Evolutionary conservation across 2,113 vertebrate genomes (phyloP).

Genomic region (Vireo altiloquus): DNA sequence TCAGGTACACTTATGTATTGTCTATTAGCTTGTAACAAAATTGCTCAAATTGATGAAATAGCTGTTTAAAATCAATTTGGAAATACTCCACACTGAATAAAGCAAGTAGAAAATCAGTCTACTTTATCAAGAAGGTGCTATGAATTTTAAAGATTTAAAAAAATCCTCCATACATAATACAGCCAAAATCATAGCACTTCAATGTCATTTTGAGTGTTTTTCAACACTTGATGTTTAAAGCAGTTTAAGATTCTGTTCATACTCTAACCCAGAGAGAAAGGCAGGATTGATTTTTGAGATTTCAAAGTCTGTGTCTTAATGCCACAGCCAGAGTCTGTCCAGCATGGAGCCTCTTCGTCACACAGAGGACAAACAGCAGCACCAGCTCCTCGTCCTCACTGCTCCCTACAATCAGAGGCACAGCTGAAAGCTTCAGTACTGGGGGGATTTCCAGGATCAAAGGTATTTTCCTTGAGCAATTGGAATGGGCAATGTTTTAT

Average conservation of each 20-base stretch:
- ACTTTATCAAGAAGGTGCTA: conserved; percentile 74
- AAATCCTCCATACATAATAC: conserved; percentile 29
- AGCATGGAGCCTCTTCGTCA: neutral
- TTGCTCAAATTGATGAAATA: conserved; percentile 73
- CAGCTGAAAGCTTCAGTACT: neutral
- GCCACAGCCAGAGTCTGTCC: neutral
- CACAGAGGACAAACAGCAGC: neutral
- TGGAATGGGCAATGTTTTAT: neutral
- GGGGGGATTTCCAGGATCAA: neutral
- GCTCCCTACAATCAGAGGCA: neutral
- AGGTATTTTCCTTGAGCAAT: neutral
- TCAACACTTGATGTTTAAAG: conserved; percentile 60
- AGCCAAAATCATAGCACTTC: conserved; percentile 72
- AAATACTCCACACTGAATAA: conserved; percentile 70
- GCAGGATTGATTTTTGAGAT: conserved; percentile 12
- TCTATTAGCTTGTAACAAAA: conserved; percentile 69
- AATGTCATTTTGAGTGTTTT: conserved; percentile 70
- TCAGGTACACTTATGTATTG: conserved; percentile 27
- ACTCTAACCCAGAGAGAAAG: conserved; percentile 49
- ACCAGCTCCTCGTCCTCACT: neutral
- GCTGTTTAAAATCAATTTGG: conserved; percentile 71
- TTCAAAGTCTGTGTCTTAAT: neutral
- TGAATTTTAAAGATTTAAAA: conserved; percentile 71
- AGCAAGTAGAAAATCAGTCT: conserved; percentile 71
- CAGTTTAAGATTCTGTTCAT: conserved; percentile 45